Evolutionary conservation across 2,888 invertebrate genomes (phyloP), one percentile per base, ranked within the genome.

Genomic region (Kuschelorhynchus macadamiae): DNA sequence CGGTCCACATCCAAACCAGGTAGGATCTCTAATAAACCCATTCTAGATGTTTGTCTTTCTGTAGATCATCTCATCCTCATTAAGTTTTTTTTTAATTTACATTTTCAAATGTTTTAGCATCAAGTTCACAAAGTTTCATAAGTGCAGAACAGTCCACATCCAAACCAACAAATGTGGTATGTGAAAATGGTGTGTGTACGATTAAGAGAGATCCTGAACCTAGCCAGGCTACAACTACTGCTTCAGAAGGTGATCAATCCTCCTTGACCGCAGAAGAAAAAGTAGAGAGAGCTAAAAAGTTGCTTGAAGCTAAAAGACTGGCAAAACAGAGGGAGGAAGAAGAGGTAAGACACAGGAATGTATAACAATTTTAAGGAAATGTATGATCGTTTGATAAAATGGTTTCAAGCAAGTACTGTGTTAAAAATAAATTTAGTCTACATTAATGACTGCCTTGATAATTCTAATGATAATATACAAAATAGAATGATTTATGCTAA

Each of bases 301-400:
- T 93, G 3, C 86, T 94, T 0, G 91, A 91, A 68, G 87, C 88
- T 30, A 89, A 89, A 74, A 85, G 88, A 36, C 82, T 86, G 53
- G 88, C 89, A 75, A 92, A 92, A 73, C 86, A 86, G 47, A 86
- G 87, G 7, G 88, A 90, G 76, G 92, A 92, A 71, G 88, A 88
- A 74, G 89, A 91, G 86, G 90, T 89, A 81, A 59, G 50, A 8
- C 8, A 21, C n/a, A 8, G 12, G 18, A 12, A 14, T 18, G 7
- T 5, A 11, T n/a, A n/a, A n/a, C n/a, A n/a, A n/a, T n/a, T n/a
- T n/a, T n/a, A n/a, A n/a, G n/a, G n/a, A n/a, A n/a, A n/a, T n/a
- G n/a, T n/a, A n/a, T n/a, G n/a, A n/a, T n/a, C n/a, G n/a, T n/a
- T n/a, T n/a, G n/a, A n/a, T n/a, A n/a, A n/a, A n/a, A n/a, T n/a